These are phyloP conservation scores for Tetanocera ferruginea DNA, from an alignment of 2,888 invertebrate genomes.

Conservation along the genomic window DNA sequence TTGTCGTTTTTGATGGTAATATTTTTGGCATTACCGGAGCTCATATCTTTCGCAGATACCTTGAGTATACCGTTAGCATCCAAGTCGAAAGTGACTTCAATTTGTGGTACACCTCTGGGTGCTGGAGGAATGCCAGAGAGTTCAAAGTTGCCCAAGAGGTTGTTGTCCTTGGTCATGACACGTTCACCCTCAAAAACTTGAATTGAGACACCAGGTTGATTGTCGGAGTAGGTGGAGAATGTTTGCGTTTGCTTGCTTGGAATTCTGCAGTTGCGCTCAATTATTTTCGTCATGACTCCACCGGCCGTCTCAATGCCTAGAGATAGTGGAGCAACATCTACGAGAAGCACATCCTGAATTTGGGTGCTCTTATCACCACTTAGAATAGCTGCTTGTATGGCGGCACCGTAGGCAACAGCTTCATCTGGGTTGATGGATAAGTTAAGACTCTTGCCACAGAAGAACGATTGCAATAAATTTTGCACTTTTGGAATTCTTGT, in stretches of 20 bases:
- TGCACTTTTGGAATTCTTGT: constrained; percentile 86
- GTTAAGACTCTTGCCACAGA: constrained; percentile 80
- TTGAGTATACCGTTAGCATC: constrained; percentile 96
- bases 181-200: constrained; percentile 84
- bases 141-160: constrained; percentile 95
- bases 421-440: constrained; percentile 84
- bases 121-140: constrained; percentile 94
- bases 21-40: constrained; percentile 77
- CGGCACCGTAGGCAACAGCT: constrained; percentile 84
- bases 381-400: constrained; percentile 80
- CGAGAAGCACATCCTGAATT: constrained; percentile 81
- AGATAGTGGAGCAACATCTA: constrained; percentile 79
- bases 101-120: constrained; percentile 87
- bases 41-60: constrained; percentile 81
- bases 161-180: constrained; percentile 94
- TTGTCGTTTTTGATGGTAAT: constrained; percentile 87
- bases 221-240: constrained; percentile 86
- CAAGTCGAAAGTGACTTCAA: constrained; percentile 83
- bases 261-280: constrained; percentile 80
- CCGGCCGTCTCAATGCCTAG: constrained; percentile 84
- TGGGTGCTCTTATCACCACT: constrained; percentile 78
- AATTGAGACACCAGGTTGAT: constrained; percentile 82
- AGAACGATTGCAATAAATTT: constrained; percentile 80
- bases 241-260: constrained; percentile 80
- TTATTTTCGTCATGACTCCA: constrained; percentile 83